Evolutionary conservation across 2,113 vertebrate genomes (phyloP).

Genomic region (Sinosuthora webbiana): DNA sequence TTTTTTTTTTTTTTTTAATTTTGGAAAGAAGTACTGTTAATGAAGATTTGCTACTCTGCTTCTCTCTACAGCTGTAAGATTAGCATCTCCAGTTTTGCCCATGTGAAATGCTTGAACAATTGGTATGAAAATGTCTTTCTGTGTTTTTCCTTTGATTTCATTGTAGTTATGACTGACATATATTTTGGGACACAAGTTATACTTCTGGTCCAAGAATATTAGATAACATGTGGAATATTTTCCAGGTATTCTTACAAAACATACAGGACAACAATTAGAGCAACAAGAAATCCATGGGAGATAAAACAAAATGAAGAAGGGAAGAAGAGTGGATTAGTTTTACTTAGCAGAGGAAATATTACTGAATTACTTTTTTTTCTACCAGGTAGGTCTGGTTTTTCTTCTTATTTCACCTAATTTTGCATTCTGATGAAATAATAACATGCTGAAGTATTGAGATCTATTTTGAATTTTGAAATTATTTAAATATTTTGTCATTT

Average conservation of each 20-base stretch:
- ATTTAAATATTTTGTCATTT: background rate
- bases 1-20: background rate
- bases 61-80: background rate
- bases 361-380: background rate
- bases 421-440: background rate
- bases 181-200: background rate
- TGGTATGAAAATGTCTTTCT: background rate
- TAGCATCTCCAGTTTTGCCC: background rate
- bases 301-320: background rate
- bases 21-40: background rate
- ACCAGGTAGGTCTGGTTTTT: accelerated
- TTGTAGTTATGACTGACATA: too few species aligned
- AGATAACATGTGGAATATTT: background rate
- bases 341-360: background rate
- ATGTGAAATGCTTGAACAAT: background rate
- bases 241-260: background rate
- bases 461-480: background rate
- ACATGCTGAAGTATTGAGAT: background rate
- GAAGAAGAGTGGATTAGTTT: background rate
- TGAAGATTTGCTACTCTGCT: background rate
- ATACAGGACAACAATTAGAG: background rate
- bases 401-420: background rate
- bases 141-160: background rate
- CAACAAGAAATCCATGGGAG: background rate
- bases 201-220: background rate